Conservation (phyloP, 2,888 invertebrate genomes). For the Agonopterix heracliana region DNA sequence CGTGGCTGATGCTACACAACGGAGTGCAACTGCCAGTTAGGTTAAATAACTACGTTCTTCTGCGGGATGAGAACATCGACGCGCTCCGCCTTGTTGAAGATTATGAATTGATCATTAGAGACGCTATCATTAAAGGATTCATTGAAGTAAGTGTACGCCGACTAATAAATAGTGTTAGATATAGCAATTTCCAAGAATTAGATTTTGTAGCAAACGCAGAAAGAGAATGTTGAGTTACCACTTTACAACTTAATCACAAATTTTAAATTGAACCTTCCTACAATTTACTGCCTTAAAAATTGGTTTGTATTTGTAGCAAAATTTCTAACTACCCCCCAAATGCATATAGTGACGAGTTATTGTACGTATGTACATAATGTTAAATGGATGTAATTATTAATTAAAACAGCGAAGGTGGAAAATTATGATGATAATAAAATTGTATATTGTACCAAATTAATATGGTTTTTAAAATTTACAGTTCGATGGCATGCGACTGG, state of each 20-base stretch:
- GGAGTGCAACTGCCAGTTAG: constrained; percentile 74
- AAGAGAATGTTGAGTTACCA: neutral
- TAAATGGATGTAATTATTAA: too few species aligned
- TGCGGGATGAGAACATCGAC: constrained; percentile 41
- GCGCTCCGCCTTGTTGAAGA: constrained; percentile 43
- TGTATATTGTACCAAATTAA: neutral
- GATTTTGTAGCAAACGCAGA: neutral
- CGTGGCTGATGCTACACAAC: constrained; percentile 71
- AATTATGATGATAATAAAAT: neutral
- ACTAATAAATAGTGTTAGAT: neutral
- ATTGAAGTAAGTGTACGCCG: constrained; percentile 46
- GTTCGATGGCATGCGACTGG: constrained; percentile 37
- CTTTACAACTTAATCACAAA: too few species aligned
- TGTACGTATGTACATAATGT: too few species aligned
- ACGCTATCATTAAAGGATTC: constrained; percentile 75
- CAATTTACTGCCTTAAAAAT: too few species aligned
- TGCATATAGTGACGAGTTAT: too few species aligned
- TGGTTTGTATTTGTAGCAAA: too few species aligned
- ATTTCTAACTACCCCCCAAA: too few species aligned
- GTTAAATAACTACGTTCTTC: constrained; percentile 54
- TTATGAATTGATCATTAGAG: constrained; percentile 73
- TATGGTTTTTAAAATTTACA: neutral
- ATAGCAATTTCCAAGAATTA: neutral
- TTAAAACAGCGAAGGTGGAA: too few species aligned
- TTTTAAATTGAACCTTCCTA: too few species aligned